phyloP scores from a whole-genome alignment of 2,797 vertebrate genomes.

The Hafferia zeledoni region DNA sequence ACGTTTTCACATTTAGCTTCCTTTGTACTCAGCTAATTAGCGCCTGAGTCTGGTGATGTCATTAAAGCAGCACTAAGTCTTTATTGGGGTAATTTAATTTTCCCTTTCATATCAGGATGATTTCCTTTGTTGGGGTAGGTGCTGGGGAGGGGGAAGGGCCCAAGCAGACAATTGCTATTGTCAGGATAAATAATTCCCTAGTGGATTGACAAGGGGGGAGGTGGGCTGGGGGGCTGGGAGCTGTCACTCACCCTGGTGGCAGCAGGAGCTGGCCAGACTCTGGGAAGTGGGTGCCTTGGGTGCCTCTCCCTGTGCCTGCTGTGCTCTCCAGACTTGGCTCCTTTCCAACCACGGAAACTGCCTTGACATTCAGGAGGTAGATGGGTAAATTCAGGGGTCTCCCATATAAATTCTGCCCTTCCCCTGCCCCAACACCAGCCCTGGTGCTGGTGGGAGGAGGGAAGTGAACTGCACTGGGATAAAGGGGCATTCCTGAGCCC shows the following conservation, averaged over 20 bases:
- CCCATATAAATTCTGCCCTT: accelerated
- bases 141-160: constrained; percentile 39
- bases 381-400: neutral
- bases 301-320: accelerated
- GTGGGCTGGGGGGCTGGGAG: constrained; percentile 33
- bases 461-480: neutral
- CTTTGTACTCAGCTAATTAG: constrained; percentile 74
- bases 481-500: neutral
- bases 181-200: constrained; percentile 68
- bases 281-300: neutral
- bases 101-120: constrained; percentile 76
- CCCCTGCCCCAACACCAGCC: neutral
- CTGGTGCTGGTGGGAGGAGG: accelerated
- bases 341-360: neutral
- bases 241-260: constrained; percentile 22
- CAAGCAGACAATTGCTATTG: constrained; percentile 65
- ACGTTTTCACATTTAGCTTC: constrained; percentile 73
- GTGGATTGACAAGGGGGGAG: constrained; percentile 52
- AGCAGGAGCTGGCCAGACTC: neutral
- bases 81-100: constrained; percentile 76
- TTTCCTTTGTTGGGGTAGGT: constrained; percentile 73
- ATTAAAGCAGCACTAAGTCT: constrained; percentile 73
- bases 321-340: neutral
- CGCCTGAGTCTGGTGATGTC: constrained; percentile 73
- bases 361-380: accelerated